These are phyloP conservation scores for Montipora cactus DNA, from an alignment of 64 coral and sea anemone species.

Conservation along the genomic window DNA sequence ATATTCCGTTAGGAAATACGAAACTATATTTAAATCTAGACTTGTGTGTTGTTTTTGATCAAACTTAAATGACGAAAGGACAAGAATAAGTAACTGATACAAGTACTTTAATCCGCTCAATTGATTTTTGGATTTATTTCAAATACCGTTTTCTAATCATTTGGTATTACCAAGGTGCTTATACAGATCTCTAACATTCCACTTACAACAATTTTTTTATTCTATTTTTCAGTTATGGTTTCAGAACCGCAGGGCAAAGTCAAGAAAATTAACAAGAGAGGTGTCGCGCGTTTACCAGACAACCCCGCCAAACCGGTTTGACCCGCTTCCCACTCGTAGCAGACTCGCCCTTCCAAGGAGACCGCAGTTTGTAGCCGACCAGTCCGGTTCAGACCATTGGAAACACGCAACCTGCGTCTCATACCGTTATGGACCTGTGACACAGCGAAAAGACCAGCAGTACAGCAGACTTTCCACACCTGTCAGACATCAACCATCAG, in stretches of 20 bases:
- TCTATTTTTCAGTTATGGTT: constrained; percentile 19
- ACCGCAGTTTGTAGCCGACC: neutral
- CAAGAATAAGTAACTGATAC: no score
- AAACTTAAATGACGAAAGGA: no score
- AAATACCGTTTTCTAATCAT: no score
- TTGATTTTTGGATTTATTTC: no score
- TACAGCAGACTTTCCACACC: neutral
- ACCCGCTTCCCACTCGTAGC: neutral
- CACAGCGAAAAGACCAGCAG: neutral
- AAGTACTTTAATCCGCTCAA: no score
- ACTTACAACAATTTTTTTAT: neutral
- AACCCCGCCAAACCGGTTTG: constrained; percentile 17
- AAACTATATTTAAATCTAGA: no score
- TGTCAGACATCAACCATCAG: neutral
- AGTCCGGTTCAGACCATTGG: neutral
- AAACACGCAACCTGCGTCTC: neutral
- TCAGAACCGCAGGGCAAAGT: constrained; percentile 33
- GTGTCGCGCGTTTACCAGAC: neutral
- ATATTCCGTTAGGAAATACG: no score
- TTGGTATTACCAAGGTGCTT: no score
- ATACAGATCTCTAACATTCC: no score
- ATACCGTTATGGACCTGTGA: neutral
- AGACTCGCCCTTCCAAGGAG: neutral
- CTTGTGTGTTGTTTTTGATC: no score
- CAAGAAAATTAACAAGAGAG: neutral